phyloP scores from a whole-genome alignment of 30 jellyfish, hydroid and myxozoan genomes.

The Pelagia noctiluca region DNA sequence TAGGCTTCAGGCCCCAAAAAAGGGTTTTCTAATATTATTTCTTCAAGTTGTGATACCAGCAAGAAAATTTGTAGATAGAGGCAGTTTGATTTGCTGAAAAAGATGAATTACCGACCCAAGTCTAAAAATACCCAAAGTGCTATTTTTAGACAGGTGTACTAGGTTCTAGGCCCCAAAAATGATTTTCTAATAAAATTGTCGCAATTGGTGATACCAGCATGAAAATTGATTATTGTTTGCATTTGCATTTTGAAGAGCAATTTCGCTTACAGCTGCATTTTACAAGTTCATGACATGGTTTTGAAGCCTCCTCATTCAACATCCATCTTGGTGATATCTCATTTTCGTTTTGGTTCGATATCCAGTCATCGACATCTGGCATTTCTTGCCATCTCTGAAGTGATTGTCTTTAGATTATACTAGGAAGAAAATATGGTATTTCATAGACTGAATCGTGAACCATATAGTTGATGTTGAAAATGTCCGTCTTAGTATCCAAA shows the following conservation, averaged over 20 bases:
- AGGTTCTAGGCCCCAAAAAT: background rate
- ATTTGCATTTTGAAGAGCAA: constrained; percentile 42
- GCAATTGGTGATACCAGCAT: background rate
- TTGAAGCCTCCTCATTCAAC: constrained; percentile 52
- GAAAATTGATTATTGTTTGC: constrained; percentile 24
- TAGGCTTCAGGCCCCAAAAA: constrained; percentile 21
- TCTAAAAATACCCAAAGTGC: too few relatives aligned
- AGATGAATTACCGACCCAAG: background rate
- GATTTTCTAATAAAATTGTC: too few relatives aligned
- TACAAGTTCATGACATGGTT: constrained; percentile 21
- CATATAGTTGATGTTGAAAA: background rate
- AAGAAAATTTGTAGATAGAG: constrained; percentile 4
- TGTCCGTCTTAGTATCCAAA: background rate
- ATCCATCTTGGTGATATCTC: constrained; percentile 55
- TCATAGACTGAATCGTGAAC: background rate
- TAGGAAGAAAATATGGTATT: background rate
- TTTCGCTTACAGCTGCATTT: constrained; percentile 1
- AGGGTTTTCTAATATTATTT: background rate
- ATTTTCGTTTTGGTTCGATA: constrained; percentile 25
- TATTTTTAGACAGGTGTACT: background rate
- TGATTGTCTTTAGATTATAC: background rate
- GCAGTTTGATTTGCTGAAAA: background rate
- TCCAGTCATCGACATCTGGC: constrained; percentile 13
- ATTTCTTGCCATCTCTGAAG: constrained; percentile 18
- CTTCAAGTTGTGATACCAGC: constrained; percentile 19